Evolutionary conservation across 2,113 vertebrate species (phyloP).

Genomic region (Megaceryle torquata): DNA sequence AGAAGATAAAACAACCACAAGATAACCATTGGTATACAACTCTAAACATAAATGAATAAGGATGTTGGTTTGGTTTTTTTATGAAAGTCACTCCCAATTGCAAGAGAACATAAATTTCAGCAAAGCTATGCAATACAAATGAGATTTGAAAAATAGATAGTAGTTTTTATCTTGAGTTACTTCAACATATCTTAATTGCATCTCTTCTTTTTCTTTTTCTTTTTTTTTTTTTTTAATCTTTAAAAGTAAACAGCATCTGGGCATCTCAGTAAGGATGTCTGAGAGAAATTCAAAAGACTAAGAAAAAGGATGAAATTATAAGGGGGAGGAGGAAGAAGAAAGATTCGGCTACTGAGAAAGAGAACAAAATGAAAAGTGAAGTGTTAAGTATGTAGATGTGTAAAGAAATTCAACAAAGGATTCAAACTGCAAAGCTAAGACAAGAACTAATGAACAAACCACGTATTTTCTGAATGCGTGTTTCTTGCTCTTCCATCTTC

Average conservation of each 20-base stretch:
- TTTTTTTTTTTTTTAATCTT: not conserved
- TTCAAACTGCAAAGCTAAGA: not conserved
- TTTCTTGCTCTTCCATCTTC: not conserved
- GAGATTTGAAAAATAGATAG: accelerated
- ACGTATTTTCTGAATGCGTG: accelerated
- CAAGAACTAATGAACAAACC: not conserved
- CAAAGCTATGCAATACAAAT: not conserved
- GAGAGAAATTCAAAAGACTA: not conserved
- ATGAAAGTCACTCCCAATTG: not conserved
- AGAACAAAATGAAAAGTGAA: not conserved
- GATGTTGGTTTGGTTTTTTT: not conserved
- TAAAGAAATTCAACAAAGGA: not conserved
- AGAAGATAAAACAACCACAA: not conserved
- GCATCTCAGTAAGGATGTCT: not conserved
- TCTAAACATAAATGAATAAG: not conserved
- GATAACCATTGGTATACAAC: not conserved
- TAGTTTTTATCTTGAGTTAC: not conserved
- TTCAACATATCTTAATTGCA: not conserved
- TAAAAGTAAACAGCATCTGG: not conserved
- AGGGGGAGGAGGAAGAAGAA: not conserved
- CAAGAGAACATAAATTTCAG: not conserved
- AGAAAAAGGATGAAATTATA: not conserved
- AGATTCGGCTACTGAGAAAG: not conserved
- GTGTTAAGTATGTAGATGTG: too few species aligned
- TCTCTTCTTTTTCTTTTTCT: too few species aligned